Percentiles rank a stretch among this genome's conserved stretches.
These are phyloP conservation scores for Entelurus aequoreus DNA, from an alignment of 2,113 vertebrate genomes.

Conservation along the genomic window DNA sequence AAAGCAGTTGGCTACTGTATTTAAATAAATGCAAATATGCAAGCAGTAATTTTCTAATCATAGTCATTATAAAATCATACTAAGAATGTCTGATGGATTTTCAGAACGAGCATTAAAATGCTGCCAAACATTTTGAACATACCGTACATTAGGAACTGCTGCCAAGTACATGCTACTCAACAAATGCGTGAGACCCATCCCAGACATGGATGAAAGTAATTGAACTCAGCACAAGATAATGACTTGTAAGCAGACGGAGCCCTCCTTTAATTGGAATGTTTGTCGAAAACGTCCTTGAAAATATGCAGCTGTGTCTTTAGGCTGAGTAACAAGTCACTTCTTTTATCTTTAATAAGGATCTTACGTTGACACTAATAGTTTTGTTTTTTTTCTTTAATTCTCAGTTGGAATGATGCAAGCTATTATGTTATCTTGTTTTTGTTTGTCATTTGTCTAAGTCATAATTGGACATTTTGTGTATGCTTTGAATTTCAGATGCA, in stretches of 20 bases:
- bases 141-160: not conserved
- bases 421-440: not conserved
- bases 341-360: conserved; percentile 20
- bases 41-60: no score
- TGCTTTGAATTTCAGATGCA: not conserved
- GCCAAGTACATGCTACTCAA: not conserved
- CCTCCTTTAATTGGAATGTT: conserved; percentile 6
- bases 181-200: not conserved
- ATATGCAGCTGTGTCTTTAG: conserved; percentile 5
- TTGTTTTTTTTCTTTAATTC: conserved; percentile 7
- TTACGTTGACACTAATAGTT: conserved; percentile 2
- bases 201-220: not conserved
- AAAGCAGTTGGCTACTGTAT: no score
- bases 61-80: no score
- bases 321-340: conserved; percentile 17
- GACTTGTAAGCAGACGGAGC: not conserved
- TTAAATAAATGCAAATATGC: no score
- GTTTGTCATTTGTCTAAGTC: not conserved
- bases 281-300: conserved; percentile 10
- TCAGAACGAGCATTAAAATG: not conserved
- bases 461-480: not conserved
- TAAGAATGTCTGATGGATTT: not conserved
- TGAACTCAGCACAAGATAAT: not conserved
- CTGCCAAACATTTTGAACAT: not conserved
- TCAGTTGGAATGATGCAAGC: conserved; percentile 12